A percentile compares a stretch with the other conserved stretches of the same genome.
Conservation (phyloP, 2,113 vertebrate genomes). For the Hemiprocne comata region DNA sequence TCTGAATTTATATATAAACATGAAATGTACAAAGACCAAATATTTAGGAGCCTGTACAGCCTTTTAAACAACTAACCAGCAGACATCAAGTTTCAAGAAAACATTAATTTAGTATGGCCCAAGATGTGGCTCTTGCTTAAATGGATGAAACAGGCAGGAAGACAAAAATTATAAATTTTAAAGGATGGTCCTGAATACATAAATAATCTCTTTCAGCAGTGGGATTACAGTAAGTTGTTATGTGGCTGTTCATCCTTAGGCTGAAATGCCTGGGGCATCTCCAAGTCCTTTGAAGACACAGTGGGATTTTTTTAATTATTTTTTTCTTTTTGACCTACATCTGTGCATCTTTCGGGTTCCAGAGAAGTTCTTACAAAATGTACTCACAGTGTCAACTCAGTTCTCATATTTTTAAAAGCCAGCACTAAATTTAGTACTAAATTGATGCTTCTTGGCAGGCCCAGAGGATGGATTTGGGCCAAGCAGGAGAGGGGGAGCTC, state of each 20-base stretch:
- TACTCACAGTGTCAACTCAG: neutral
- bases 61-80: neutral
- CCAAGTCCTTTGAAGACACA: neutral
- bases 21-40: neutral
- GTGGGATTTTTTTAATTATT: neutral
- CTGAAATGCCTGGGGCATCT: neutral
- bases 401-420: conserved; percentile 10
- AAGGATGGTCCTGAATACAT: neutral
- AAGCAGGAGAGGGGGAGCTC: neutral
- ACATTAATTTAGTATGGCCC: neutral
- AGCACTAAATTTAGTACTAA: neutral
- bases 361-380: neutral
- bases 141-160: neutral
- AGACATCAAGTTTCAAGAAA: neutral
- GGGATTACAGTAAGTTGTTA: neutral
- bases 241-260: neutral
- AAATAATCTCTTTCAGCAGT: neutral
- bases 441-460: conserved; percentile 8
- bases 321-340: neutral
- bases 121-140: neutral
- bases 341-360: conserved; percentile 1
- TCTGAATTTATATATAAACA: conserved; percentile 32
- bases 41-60: neutral
- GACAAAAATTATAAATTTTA: neutral
- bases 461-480: neutral